Base-by-base conservation (phyloP, 2,797 vertebrate genomes). In the Oryzias dopingdopingensis region DNA sequence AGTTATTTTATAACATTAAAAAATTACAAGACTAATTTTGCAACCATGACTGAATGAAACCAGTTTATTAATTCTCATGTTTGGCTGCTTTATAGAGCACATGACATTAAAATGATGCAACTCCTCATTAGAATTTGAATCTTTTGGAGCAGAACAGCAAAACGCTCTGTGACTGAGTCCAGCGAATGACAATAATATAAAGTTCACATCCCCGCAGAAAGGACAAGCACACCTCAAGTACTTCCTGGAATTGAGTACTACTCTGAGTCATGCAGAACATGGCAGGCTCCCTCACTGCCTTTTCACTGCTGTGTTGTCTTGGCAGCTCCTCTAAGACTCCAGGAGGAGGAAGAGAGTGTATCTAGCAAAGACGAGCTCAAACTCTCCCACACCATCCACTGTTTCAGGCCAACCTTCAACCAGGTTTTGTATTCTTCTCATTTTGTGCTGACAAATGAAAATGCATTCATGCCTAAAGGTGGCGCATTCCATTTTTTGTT, bases 291-390 rank as follows among this genome's bases (percentile, higher is more conserved):
- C 59, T 40, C 32, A 12, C 5, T 66, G 75, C 82, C 67, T 72
- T 82, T 77, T 75, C 47, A 76, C 29, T 40, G 23, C n/a, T 37
- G 24, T 18, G n/a, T 86, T 89, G 86, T 80, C 81, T 74, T 80
- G 75, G 85, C 86, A 84, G 86, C 83, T 62, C 59, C 72, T 83
- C 56, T 50, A 69, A 59, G 71, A 81, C 74, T 81, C 73, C 22
- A 22, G 69, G 78, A 90, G 83, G 52, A 81, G 86, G 86, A 88
- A 86, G 76, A 67, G 60, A 47, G 77, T 57, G 52, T 60, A 70
- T 54, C 69, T 67, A 54, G 70, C 53, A 81, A 71, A 76, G 62
- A 70, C 56, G 57, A 56, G 72, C 77, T 77, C 56, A 64, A 56
- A 46, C 61, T 49, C 62, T 44, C 59, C 68, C 48, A 40, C 16